Base-by-base conservation (phyloP, 2,113 vertebrate species). In the Vulpes vulpes region DNA sequence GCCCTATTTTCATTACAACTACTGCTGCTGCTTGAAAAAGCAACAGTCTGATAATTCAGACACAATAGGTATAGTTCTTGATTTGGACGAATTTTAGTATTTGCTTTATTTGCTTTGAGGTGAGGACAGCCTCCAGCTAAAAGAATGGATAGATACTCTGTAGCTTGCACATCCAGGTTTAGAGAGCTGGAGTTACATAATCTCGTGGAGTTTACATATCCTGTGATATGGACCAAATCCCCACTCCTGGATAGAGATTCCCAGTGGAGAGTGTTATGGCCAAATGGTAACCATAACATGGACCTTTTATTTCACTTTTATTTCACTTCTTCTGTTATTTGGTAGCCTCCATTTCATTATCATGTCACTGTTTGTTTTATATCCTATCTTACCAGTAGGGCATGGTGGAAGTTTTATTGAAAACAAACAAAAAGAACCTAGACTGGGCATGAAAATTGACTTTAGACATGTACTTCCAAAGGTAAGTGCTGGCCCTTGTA, bases 71-170 rank as follows among this genome's bases (percentile, higher is more conserved):
- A 22, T 81, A 87, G 43, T 87, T 92, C 59, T 62, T 81, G 49
- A 83, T 86, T 86, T 83, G 88, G 83, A 43, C 74, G 32, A 82
- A 88, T 30, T 69, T 60, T 38, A 89, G 67, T 82, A 43, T 38
- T 91, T 86, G 55, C 43, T 82, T 53, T 80, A 8, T 94, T 95
- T 89, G 49, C 32, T 43, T 83, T 95, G 88, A 73, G 73, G 16
- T 71, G 83, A 97, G 20, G 71, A 43, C 25, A 19, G 22, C 67
- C 73, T 87, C 83, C 32, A 51, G 5, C 62, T 71, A 62, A 81
- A 94, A 55, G 14, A 79, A 11, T 73, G 76, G 43, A 11, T 73
- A 67, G 43, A 11, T 64, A 4, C n/a, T 79, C 23, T 51, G 3
- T 76, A 55, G 62, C 57, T 90, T 2, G 86, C 51, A 73, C 38